Conservation (phyloP, 2,797 vertebrate species). For the Staurois parvus region DNA sequence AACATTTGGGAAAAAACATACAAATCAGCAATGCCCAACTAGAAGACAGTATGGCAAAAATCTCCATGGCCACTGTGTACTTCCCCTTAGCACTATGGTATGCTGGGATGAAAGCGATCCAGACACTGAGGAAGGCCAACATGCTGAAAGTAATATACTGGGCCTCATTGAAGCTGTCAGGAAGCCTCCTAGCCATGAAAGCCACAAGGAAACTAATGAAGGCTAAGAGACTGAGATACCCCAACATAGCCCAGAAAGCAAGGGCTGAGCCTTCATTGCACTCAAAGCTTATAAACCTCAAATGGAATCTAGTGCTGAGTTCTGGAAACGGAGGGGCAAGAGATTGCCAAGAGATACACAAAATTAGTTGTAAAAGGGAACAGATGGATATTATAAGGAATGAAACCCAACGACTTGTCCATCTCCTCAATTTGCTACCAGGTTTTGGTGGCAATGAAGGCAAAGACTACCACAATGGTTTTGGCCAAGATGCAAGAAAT, state of each 20-base stretch:
- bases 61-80: background rate
- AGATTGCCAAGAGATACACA: slow-evolving; percentile 6
- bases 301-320: background rate
- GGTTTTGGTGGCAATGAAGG: slow-evolving; percentile 45
- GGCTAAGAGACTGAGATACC: slow-evolving; percentile 6
- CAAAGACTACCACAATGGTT: slow-evolving; percentile 34
- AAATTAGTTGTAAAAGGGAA: slow-evolving; percentile 2
- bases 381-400: background rate
- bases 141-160: slow-evolving; percentile 20
- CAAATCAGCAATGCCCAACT: background rate
- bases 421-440: slow-evolving; percentile 12
- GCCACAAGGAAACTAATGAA: slow-evolving; percentile 17
- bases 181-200: slow-evolving; percentile 2
- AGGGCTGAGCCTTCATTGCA: slow-evolving; percentile 8
- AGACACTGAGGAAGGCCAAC: slow-evolving; percentile 26
- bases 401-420: slow-evolving; percentile 10
- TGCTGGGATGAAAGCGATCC: slow-evolving; percentile 16
- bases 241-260: slow-evolving; percentile 20
- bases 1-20: background rate
- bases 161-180: slow-evolving; percentile 19
- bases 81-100: background rate
- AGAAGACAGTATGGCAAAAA: background rate
- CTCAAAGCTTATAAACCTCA: background rate
- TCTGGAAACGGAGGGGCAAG: slow-evolving; percentile 37
- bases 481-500: slow-evolving; percentile 38